These are phyloP conservation scores for Baryphthengus martii DNA, from an alignment of 2,113 vertebrate species.

Conservation along the genomic window DNA sequence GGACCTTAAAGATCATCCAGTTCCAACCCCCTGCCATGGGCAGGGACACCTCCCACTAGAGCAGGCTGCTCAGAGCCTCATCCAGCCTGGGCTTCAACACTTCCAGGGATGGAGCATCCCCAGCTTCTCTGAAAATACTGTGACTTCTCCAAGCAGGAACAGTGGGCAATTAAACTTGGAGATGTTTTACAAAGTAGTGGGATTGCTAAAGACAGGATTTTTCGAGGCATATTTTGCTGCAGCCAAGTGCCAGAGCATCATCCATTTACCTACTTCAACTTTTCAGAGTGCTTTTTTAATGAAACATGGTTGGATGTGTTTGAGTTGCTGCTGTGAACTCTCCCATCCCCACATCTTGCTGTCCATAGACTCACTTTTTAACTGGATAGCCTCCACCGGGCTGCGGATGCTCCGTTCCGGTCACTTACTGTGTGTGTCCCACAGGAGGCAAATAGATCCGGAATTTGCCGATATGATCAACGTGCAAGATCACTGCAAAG, in stretches of 20 bases:
- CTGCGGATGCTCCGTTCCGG: rapidly evolving
- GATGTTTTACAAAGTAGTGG: neutral
- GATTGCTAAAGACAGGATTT: neutral
- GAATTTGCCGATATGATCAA: slow-evolving; percentile 94
- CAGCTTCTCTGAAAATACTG: no score
- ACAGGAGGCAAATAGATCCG: slow-evolving; percentile 85
- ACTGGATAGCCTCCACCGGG: rapidly evolving
- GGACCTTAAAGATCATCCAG: no score
- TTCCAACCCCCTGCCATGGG: no score
- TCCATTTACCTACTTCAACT: neutral
- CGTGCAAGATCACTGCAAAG: slow-evolving; percentile 82
- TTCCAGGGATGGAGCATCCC: no score
- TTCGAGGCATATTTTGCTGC: neutral
- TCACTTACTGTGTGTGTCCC: neutral
- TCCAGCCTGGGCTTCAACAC: no score
- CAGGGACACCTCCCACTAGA: no score
- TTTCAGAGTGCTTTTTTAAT: neutral
- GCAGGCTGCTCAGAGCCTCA: no score
- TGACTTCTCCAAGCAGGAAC: rapidly evolving
- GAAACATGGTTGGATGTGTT: no score
- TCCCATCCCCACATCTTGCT: rapidly evolving
- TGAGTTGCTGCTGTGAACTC: rapidly evolving
- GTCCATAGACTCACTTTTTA: neutral
- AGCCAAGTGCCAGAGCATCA: neutral
- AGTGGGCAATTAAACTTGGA: neutral